A percentile compares a stretch with the other conserved stretches of the same genome.
Evolutionary conservation across 1,140 invertebrate genomes (phyloP).

Genomic region (Oryzaephilus surinamensis): DNA sequence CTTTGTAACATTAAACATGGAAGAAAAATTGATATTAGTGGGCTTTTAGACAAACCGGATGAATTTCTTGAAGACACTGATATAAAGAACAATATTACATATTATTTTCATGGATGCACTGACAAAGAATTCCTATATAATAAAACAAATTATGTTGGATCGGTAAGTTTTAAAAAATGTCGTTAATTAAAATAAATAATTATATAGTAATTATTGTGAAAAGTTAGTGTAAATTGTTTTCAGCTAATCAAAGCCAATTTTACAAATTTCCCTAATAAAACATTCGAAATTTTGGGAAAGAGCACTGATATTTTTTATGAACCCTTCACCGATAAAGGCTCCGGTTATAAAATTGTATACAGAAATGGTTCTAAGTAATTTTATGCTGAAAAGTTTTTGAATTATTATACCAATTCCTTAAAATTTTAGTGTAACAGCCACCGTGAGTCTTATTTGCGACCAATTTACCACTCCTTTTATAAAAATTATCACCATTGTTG

Average conservation of each 20-base stretch:
- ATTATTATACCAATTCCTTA: no score
- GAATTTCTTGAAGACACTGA: no score
- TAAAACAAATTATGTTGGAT: not conserved
- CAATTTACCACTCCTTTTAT: slow-evolving; percentile 5
- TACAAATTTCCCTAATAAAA: not conserved
- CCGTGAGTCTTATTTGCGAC: slow-evolving; percentile 10
- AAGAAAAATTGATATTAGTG: no score
- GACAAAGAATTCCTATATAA: slow-evolving; percentile 7
- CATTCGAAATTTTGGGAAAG: not conserved
- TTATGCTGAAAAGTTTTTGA: not conserved
- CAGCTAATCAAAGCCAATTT: not conserved
- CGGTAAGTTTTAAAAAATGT: not conserved
- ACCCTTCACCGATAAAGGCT: not conserved
- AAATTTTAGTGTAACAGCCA: slow-evolving; percentile 6
- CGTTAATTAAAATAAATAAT: no score
- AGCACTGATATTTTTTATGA: not conserved
- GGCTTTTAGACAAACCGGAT: no score
- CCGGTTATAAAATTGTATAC: slow-evolving; percentile 2
- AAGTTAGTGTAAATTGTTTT: no score
- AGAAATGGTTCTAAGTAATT: not conserved
- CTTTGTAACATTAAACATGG: no score
- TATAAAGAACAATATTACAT: slow-evolving; percentile 8
- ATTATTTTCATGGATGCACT: slow-evolving; percentile 17
- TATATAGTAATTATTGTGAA: no score
- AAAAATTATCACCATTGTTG: slow-evolving; percentile 8